Evolutionary conservation across 1,140 invertebrate species (phyloP).

Genomic region (Paralvinella palmiformis): DNA sequence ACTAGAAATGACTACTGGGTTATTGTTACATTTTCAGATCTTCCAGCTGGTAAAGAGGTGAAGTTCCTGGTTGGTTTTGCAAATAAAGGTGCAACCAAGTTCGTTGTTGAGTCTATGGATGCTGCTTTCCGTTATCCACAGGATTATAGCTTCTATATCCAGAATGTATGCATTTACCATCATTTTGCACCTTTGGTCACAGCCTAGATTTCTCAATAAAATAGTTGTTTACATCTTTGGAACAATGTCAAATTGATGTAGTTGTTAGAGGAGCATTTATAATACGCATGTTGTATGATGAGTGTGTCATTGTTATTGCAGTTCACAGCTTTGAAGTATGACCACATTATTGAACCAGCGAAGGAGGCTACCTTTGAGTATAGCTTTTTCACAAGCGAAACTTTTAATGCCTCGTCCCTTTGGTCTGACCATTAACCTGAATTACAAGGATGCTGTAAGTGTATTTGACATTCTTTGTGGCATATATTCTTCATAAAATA

Average conservation of each 20-base stretch:
- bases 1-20: too few relatives aligned
- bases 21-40: too few relatives aligned
- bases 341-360: slow-evolving; percentile 78
- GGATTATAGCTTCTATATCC: slow-evolving; percentile 97
- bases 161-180: slow-evolving; percentile 68
- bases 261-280: background rate
- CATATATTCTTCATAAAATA: too few relatives aligned
- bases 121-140: slow-evolving; percentile 97
- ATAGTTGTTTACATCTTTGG: slow-evolving; percentile 11
- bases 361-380: slow-evolving; percentile 93
- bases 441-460: slow-evolving; percentile 73
- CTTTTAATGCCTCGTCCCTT: slow-evolving; percentile 92
- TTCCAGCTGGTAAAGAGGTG: slow-evolving; percentile 85
- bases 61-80: slow-evolving; percentile 94
- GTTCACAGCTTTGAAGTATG: slow-evolving; percentile 87
- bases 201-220: background rate
- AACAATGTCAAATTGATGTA: background rate
- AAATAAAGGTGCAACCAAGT: slow-evolving; percentile 85
- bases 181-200: slow-evolving; percentile 1
- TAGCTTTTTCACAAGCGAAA: slow-evolving; percentile 89
- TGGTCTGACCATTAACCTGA: slow-evolving; percentile 86
- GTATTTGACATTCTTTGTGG: background rate
- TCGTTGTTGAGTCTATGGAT: slow-evolving; percentile 86
- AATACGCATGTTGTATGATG: background rate
- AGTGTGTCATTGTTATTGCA: slow-evolving; percentile 32